Base-by-base conservation (phyloP, 1,140 invertebrate genomes). In the Mamestra configurata region DNA sequence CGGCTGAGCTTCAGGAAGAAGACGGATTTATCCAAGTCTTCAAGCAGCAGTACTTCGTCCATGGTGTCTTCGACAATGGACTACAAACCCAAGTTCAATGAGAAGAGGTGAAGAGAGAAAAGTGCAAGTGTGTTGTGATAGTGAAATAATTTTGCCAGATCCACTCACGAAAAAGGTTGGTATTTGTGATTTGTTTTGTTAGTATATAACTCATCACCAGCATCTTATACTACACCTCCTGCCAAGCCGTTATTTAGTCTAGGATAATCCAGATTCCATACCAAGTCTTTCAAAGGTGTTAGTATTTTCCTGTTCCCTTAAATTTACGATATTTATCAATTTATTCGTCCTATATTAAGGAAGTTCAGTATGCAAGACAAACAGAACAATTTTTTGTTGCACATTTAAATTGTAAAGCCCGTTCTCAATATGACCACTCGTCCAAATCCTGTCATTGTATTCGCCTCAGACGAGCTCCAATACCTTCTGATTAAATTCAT, bases 1-100 rank as follows among this genome's bases (percentile, higher is more conserved):
- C 88, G 89, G 46, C 78, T 93, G 0, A 93, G 89, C 73, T 93
- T 95, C 79, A 90, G 85, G 55, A 93, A 90, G 86, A 94, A 93
- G 66, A 80, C 78, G 8, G 72, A 72, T 7, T 31, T 91, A 0
- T 79, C 87, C 0, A 93, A 91, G 59, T 89, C 85, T 43, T 85
- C 75, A 0, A 77, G 76, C 20, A 81, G 89, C 72, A 93, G 88
- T 61, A 85, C 83, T 13, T 90, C 92, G 3, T 91, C 89, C 0
- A 81, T 93, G 59, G 80, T 83, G 0, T 83, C 88, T 1, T 88
- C 87, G 0, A 87, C 83, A 18, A 80, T 86, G 49, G 84, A 86
- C 20, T 88, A 80, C 75, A 85, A 79, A 20, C 83, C 82, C 0
- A 90, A 89, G 46, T 86, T 72, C 51, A 90, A 86, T 57, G 80